These are phyloP conservation scores for Nematostella vectensis DNA, from an alignment of 92 coral and sea anemone genomes.

Conservation along the genomic window DNA sequence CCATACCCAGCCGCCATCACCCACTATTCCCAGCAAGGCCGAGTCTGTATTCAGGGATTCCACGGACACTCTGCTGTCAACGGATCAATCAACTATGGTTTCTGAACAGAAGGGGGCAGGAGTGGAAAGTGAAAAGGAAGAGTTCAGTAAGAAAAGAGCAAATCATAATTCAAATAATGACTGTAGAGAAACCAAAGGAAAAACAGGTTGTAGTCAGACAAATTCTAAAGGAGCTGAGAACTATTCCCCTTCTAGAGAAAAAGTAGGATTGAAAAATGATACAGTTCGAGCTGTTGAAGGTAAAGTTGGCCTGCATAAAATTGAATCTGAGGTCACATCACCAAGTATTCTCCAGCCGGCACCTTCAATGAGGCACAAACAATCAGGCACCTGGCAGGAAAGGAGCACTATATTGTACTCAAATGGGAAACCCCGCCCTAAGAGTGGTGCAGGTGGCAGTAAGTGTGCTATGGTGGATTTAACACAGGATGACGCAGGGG, in stretches of 20 bases:
- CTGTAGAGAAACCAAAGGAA: neutral
- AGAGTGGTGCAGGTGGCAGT: too few relatives aligned
- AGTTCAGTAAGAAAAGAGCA: neutral
- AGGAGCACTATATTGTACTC: neutral
- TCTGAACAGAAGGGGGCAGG: neutral
- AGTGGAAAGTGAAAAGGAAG: neutral
- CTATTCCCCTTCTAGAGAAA: too few relatives aligned
- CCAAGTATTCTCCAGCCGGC: conserved; percentile 2
- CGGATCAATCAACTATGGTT: neutral
- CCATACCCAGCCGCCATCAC: conserved; percentile 21
- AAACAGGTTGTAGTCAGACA: neutral
- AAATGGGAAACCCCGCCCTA: too few relatives aligned
- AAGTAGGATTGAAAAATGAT: neutral
- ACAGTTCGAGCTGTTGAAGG: neutral
- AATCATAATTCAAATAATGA: too few relatives aligned
- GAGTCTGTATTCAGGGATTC: neutral
- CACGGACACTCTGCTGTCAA: neutral
- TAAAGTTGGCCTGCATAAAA: neutral
- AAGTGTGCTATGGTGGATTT: too few relatives aligned
- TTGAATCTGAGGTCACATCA: neutral
- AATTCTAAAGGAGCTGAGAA: neutral
- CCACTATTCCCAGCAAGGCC: conserved; percentile 6
- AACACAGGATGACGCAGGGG: too few relatives aligned
- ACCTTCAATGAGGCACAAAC: neutral
- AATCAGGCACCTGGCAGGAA: neutral